Evolutionary conservation across 2,797 vertebrate genomes (phyloP).

Genomic region (Etheostoma perlongum): DNA sequence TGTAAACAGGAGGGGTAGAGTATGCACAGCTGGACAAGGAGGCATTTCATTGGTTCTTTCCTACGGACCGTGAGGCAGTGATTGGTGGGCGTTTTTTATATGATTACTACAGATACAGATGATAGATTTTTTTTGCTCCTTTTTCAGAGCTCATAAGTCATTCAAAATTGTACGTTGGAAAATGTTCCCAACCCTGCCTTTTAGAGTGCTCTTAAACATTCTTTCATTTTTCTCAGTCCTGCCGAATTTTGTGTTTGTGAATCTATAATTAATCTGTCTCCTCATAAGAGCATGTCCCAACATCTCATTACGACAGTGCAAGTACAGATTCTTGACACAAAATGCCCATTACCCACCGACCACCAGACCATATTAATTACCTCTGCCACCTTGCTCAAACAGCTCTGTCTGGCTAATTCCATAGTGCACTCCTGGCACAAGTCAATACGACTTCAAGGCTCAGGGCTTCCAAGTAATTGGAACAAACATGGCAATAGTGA

Average conservation of each 20-base stretch:
- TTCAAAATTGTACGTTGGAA: no score
- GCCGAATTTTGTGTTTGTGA: conserved; percentile 17
- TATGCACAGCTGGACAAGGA: no score
- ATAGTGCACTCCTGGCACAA: conserved; percentile 74
- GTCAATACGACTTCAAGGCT: conserved; percentile 91
- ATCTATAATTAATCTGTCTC: conserved; percentile 44
- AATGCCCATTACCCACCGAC: conserved; percentile 56
- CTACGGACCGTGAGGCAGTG: no score
- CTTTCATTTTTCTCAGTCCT: conserved; percentile 20
- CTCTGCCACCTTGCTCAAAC: conserved; percentile 63
- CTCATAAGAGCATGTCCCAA: conserved; percentile 15
- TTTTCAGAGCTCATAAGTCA: no score
- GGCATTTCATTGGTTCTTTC: no score
- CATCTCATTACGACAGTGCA: conserved; percentile 32
- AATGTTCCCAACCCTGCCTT: not conserved
- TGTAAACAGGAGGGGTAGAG: no score
- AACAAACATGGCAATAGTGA: conserved; percentile 86
- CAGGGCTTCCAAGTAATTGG: conserved; percentile 91
- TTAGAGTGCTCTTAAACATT: conserved; percentile 6
- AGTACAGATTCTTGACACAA: conserved; percentile 51
- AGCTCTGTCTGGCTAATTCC: conserved; percentile 74
- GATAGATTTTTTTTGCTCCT: no score
- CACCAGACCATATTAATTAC: conserved; percentile 73
- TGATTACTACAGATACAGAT: no score
- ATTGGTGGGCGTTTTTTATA: no score